phyloP scores from a whole-genome alignment of 1,140 invertebrate species.

The Drosophila takahashii region DNA sequence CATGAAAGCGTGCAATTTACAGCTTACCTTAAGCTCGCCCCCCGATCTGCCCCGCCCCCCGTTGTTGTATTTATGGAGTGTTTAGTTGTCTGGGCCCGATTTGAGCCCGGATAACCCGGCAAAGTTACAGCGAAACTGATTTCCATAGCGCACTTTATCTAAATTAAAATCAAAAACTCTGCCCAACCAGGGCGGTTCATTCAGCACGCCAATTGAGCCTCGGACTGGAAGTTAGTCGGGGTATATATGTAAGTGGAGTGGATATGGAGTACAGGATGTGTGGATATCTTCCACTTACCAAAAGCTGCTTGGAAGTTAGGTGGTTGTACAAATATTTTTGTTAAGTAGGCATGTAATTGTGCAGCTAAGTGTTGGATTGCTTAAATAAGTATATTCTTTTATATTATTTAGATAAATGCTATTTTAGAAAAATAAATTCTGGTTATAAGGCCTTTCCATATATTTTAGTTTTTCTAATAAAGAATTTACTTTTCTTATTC shows the following conservation, averaged over 20 bases:
- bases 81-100: slow-evolving; percentile 74
- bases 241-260: background rate
- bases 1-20: slow-evolving; percentile 82
- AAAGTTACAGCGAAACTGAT: slow-evolving; percentile 71
- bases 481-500: background rate
- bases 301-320: background rate
- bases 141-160: slow-evolving; percentile 79
- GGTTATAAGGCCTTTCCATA: background rate
- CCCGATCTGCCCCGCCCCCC: slow-evolving; percentile 13
- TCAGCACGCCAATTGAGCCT: slow-evolving; percentile 46
- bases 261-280: slow-evolving; percentile 8
- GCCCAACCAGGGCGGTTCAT: slow-evolving; percentile 27
- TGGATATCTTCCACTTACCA: background rate
- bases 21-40: slow-evolving; percentile 57
- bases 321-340: background rate
- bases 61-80: slow-evolving; percentile 73
- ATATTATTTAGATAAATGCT: no score
- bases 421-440: no score
- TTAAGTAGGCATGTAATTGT: background rate
- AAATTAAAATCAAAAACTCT: slow-evolving; percentile 79
- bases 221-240: slow-evolving; percentile 2
- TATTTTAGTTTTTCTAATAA: background rate
- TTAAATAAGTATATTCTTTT: no score
- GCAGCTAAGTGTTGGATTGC: no score
- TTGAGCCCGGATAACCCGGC: slow-evolving; percentile 57